Conservation (phyloP, 1,140 invertebrate species). For the Sarcophaga bullata region DNA sequence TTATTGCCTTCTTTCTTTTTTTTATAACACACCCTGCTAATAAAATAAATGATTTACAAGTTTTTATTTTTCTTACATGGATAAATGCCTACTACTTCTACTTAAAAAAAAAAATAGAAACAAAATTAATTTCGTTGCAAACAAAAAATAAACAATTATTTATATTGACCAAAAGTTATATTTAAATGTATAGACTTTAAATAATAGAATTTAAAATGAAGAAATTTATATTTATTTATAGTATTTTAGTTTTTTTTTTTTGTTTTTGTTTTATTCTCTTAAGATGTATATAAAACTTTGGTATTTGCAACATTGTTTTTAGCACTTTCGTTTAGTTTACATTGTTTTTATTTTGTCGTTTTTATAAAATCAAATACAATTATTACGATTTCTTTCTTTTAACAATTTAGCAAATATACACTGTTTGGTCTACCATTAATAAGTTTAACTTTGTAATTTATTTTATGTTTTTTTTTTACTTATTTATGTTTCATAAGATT, state of each 20-base stretch:
- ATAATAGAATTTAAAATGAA: background rate
- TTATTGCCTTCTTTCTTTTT: background rate
- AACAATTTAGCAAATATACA: slow-evolving; percentile 32
- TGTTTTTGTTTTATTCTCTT: too few relatives aligned
- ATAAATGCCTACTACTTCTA: slow-evolving; percentile 34
- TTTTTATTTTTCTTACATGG: slow-evolving; percentile 6
- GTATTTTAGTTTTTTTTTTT: too few relatives aligned
- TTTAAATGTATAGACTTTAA: background rate
- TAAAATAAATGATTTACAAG: background rate
- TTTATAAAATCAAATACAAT: background rate
- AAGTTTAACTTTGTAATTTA: background rate
- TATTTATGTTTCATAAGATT: slow-evolving; percentile 28
- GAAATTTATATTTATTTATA: too few relatives aligned
- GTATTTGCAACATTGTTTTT: slow-evolving; percentile 36
- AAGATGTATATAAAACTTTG: slow-evolving; percentile 11
- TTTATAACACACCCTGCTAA: background rate
- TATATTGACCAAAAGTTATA: background rate
- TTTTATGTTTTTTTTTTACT: slow-evolving; percentile 19
- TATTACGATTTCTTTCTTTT: background rate
- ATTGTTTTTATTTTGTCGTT: background rate
- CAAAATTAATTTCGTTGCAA: background rate
- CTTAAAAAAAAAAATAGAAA: background rate
- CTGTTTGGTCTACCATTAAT: background rate
- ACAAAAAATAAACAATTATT: background rate
- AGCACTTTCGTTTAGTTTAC: background rate